Base-by-base conservation (phyloP, 2,797 vertebrate genomes). In the Semotilus atromaculatus region DNA sequence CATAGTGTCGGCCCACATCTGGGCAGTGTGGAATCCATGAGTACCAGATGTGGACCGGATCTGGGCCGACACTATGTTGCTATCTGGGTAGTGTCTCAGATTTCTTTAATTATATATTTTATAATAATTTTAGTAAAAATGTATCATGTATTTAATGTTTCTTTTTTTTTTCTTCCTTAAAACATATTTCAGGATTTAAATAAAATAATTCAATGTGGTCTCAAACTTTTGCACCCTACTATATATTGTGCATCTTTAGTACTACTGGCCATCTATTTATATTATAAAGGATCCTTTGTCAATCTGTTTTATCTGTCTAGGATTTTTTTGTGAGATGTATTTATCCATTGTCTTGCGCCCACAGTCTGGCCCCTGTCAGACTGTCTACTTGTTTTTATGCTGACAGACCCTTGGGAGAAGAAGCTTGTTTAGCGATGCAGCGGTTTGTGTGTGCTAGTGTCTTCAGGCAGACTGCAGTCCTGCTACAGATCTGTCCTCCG, bases 351-450 rank as follows among this genome's bases (percentile, higher is more conserved):
- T 77, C 23, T 60, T 40, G 31, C 5, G 1, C n/a, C 26, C 38
- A 45, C 38, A 40, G 9, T 34, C 29, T 21, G 18, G 19, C 14
- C 36, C 18, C 38, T 68, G 38, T 31, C 62, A 55, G n/a, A 40
- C 45, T 48, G 43, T 26, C 19, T 11, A n/a, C 51, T 70, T 26
- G 34, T 80, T 86, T 26, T 53, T 60, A n/a, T 81, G 14, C 36
- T 45, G 18, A 45, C 82, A 84, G 85, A 75, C 34, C 2, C 18
- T 7, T 45, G n/a, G 51, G 67, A 82, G 62, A 38, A 48, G 60
- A 55, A 86, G 62, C 36, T 40, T 7, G 14, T 55, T 83, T 91
- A 21, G 93, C 84, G 88, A 96, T 96, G 95, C 95, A 94, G 7
- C 91, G 92, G 87, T 92, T 91, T 45, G 36, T 95, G 51, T 86